phyloP scores from a whole-genome alignment of 1,140 invertebrate genomes.

The Carposina sasakii region DNA sequence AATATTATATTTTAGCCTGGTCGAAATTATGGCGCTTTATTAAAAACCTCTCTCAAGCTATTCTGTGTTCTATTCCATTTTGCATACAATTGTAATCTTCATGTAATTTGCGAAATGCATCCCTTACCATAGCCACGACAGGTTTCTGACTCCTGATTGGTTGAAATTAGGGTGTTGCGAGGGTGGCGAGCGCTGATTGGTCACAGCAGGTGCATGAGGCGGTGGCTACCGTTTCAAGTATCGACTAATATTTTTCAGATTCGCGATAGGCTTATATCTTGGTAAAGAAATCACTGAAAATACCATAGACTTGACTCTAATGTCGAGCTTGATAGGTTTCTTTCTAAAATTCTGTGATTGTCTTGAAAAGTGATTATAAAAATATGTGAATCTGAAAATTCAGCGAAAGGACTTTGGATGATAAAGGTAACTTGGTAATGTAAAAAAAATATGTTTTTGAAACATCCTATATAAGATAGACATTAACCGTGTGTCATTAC shows the following conservation, averaged over 20 bases:
- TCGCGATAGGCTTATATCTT: background rate
- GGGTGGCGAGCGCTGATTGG: constrained; percentile 45
- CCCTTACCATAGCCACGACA: constrained; percentile 37
- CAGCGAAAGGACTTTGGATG: too few species aligned
- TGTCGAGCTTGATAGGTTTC: background rate
- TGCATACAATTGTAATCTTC: constrained; percentile 12
- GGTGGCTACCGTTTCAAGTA: constrained; percentile 28
- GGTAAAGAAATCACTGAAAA: background rate
- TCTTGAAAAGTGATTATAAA: background rate
- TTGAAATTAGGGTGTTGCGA: constrained; percentile 29
- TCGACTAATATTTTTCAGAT: background rate
- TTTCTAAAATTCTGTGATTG: background rate
- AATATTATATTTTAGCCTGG: constrained; percentile 42
- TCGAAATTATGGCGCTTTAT: constrained; percentile 38
- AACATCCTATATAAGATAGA: too few species aligned
- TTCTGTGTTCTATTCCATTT: constrained; percentile 9
- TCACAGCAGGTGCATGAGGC: constrained; percentile 42
- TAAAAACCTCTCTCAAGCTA: constrained; percentile 28
- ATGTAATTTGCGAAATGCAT: constrained; percentile 12
- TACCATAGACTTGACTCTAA: background rate
- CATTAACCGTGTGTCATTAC: too few species aligned
- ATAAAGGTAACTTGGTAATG: too few species aligned
- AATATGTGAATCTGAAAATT: too few species aligned
- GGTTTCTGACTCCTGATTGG: constrained; percentile 51
- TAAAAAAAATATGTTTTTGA: too few species aligned